Percentiles rank a stretch among this genome's conserved stretches.
Conservation (phyloP, 2,113 vertebrate genomes). For the Craseonycteris thonglongyai region DNA sequence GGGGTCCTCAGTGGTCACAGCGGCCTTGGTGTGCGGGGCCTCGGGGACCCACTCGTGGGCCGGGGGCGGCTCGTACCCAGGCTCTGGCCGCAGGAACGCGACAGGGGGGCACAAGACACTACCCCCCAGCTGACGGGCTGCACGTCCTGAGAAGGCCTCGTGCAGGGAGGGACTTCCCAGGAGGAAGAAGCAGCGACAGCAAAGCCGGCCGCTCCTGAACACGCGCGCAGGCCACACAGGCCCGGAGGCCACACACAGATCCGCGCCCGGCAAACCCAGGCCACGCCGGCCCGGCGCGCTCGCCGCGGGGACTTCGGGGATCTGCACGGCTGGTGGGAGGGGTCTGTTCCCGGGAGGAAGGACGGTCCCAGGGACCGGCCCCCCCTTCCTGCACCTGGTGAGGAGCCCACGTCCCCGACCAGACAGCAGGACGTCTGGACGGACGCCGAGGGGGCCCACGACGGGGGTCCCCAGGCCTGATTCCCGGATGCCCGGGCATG, state of each 20-base stretch:
- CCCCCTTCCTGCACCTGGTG: conserved; percentile 24
- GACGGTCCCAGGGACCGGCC: neutral
- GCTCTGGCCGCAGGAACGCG: conserved; percentile 74
- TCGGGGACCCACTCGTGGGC: conserved; percentile 25
- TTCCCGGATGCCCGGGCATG: conserved; percentile 71
- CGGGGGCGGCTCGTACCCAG: conserved; percentile 61
- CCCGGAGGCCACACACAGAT: no score
- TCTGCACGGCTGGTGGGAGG: no score
- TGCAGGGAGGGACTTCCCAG: no score
- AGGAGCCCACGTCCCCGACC: conserved; percentile 36
- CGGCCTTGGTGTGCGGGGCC: neutral
- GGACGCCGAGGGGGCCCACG: conserved; percentile 48
- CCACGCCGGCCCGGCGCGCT: no score
- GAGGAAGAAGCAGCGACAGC: no score
- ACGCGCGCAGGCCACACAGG: no score
- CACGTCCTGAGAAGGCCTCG: no score
- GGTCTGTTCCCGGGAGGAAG: no score
- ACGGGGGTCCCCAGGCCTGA: neutral
- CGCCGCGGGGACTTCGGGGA: no score
- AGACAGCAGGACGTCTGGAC: conserved; percentile 56
- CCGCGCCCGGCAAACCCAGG: no score
- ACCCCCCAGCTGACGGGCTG: neutral
- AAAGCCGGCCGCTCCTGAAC: no score
- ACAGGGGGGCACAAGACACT: conserved; percentile 70
- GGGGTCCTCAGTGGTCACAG: neutral